Conservation (phyloP, 2,113 vertebrate species). For the Burhinus oedicnemus region DNA sequence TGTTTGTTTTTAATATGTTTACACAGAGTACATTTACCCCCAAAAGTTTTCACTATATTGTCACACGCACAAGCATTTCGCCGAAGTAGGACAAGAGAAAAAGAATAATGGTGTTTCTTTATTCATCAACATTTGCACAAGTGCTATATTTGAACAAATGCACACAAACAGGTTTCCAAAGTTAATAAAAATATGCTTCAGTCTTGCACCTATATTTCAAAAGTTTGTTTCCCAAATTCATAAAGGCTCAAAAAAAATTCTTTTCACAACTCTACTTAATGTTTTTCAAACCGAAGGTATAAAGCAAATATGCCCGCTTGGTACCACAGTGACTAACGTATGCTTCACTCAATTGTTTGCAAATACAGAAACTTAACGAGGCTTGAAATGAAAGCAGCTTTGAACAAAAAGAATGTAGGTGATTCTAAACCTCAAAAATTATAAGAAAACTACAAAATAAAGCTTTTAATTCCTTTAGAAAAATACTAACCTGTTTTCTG, state of each 20-base stretch:
- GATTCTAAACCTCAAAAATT: slow-evolving; percentile 16
- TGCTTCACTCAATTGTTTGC: not conserved
- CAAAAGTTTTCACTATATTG: not conserved
- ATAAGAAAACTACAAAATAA: slow-evolving; percentile 3
- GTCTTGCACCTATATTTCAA: not conserved
- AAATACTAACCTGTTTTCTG: slow-evolving; percentile 88
- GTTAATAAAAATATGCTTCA: not conserved
- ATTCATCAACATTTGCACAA: not conserved
- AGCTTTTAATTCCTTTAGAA: slow-evolving; percentile 51
- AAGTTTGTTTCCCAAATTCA: not conserved
- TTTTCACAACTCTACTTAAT: not conserved
- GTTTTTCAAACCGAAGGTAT: not conserved
- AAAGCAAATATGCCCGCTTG: not conserved
- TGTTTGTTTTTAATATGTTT: not conserved
- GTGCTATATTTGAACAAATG: not conserved
- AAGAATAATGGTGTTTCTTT: not conserved
- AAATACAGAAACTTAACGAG: not conserved
- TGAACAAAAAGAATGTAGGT: slow-evolving; percentile 21
- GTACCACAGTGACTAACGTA: not conserved
- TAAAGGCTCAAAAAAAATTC: not conserved
- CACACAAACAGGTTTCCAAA: not conserved
- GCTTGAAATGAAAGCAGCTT: slow-evolving; percentile 45
- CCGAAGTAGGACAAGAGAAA: not conserved
- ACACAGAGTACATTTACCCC: not conserved
- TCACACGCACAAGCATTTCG: not conserved